Evolutionary conservation across 1,140 invertebrate species (phyloP), one percentile per base, ranked within the genome.

Genomic region (Battus philenor): DNA sequence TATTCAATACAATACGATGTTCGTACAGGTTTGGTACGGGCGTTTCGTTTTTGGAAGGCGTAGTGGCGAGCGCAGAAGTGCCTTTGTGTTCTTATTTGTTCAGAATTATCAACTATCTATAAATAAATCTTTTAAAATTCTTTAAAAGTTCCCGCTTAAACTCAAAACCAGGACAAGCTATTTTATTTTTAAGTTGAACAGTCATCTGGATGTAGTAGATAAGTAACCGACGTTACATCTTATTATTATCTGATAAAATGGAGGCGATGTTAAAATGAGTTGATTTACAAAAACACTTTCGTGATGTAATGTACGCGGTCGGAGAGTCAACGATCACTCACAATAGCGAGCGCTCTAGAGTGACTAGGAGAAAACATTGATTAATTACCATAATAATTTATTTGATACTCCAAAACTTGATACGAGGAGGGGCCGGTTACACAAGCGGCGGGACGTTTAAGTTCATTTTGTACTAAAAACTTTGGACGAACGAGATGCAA

Each of bases 301-400:
- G 38, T 29, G 38, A 41, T 41, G 38, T 41, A 41, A 41, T 41
- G 38, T 41, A 41, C 38, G 26, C 24, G 4, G 22, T 16, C 38
- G 46, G 50, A 71, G 69, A 77, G 71, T 70, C 76, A 69, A 68
- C 79, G 77, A 80, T 84, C 80, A 84, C 70, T 82, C 76, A 85
- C 81, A 82, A 81, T 81, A 53, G 51, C 60, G 59, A 54, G 54
- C 65, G 58, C 57, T 58, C 69, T 54, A 61, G 69, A 85, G 78
- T 85, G 81, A 85, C 81, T 85, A 61, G 81, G 73, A 82, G 81
- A 85, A 82, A 85, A 85, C 78, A 80, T 82, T 85, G 78, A 82
- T 85, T 85, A 85, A 85, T 85, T 85, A 85, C 77, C 78, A 85
- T 82, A 85, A 85, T 85, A 78, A 85, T 85, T 85, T 85, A 85